Conservation (phyloP, 2,888 invertebrate species). For the Rhaphigaster nebulosa region DNA sequence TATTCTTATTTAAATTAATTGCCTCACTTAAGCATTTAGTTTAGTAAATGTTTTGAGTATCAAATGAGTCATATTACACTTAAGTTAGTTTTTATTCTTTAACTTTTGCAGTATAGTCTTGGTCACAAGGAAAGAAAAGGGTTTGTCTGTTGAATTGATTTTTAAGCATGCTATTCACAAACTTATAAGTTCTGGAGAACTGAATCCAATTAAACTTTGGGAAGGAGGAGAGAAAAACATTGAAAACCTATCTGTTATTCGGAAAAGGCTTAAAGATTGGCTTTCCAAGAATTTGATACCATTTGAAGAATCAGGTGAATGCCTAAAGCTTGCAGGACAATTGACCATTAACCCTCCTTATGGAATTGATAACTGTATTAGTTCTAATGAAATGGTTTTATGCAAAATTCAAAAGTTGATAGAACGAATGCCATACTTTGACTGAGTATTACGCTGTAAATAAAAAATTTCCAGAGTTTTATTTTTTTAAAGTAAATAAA, state of each 20-base stretch:
- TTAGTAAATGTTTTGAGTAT: neutral
- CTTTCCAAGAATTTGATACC: constrained; percentile 68
- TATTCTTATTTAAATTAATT: neutral
- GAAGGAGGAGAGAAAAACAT: neutral
- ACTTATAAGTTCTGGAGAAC: constrained; percentile 40
- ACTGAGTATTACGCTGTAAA: neutral
- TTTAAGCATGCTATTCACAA: constrained; percentile 54
- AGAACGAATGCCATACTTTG: constrained; percentile 67
- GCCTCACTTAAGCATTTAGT: neutral
- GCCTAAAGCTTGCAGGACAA: constrained; percentile 68
- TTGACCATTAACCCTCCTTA: constrained; percentile 69
- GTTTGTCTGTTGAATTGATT: constrained; percentile 55
- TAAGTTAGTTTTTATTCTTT: neutral
- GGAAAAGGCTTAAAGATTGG: constrained; percentile 68
- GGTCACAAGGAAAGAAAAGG: neutral
- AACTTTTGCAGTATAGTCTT: constrained; percentile 59
- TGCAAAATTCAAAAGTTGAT: constrained; percentile 69
- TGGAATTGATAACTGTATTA: constrained; percentile 68
- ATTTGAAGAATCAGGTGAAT: constrained; percentile 68
- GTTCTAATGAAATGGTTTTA: constrained; percentile 69
- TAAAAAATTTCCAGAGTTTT: neutral
- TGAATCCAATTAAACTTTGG: neutral
- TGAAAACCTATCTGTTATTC: constrained; percentile 58
- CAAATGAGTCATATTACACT: neutral
- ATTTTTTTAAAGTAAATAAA: neutral